Base-by-base conservation (phyloP, 2,797 vertebrate genomes). In the Carcharodon carcharias region DNA sequence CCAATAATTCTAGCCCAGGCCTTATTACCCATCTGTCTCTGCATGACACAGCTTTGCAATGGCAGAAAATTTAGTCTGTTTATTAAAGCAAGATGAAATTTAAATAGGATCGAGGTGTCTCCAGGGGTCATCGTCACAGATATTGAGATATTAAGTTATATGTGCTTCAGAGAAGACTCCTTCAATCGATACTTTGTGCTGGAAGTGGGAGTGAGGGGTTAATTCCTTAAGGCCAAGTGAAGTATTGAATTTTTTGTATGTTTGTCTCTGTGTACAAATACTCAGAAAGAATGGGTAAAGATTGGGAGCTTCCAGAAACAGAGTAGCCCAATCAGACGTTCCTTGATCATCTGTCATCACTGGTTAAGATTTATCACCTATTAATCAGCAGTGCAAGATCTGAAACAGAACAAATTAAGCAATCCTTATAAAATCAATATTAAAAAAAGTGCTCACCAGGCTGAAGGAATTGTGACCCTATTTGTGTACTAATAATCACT, bases 61-160 rank as follows among this genome's bases (percentile, higher is more conserved):
- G 1, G 89, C 28, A n/a, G 58, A 92, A 31, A 92, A 63, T n/a
- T 63, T 92, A 63, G 56, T n/a, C 56, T 92, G 58, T 92, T 92
- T 92, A 92, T 92, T 92, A 92, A 92, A 92, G 31, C 58, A n/a
- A 92, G 63, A 63, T 92, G 31, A 92, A 92, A 92, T 92, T 63
- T 92, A 92, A 92, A 92, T 92, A 92, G 89, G 31, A 63, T 31
- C n/a, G 28, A 61, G 58, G n/a, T 31, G 56, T 63, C 58, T 92
- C 58, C 28, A 92, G 54, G 89, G 89, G 7, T 92, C 89, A 63
- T 7, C 28, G 4, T 92, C 89, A 18, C 35, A 1, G 11, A 58
- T 21, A 92, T 92, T 35, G 31, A 50, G 82, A 23, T n/a, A 63
- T n/a, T 92, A 92, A 92, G 56, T 92, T 92, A 92, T n/a, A n/a